phyloP scores from a whole-genome alignment of 2,888 invertebrate species.

The Protula sp. region DNA sequence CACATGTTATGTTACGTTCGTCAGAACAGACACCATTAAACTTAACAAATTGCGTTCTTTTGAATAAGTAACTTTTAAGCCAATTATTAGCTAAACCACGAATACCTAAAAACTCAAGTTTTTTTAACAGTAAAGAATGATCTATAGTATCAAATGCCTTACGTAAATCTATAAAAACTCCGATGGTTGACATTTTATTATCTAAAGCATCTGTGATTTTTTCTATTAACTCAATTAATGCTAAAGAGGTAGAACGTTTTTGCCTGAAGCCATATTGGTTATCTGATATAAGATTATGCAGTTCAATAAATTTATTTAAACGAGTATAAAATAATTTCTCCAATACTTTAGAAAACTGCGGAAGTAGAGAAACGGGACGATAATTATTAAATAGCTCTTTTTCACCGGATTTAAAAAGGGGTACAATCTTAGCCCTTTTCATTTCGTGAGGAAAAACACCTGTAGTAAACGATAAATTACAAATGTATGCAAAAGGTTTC shows the following conservation, averaged over 20 bases:
- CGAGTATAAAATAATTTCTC: neutral
- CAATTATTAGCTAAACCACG: neutral
- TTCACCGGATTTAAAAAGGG: neutral
- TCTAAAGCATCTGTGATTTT: neutral
- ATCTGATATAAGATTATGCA: neutral
- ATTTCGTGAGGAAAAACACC: neutral
- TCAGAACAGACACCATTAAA: neutral
- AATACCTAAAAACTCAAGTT: neutral
- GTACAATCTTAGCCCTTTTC: neutral
- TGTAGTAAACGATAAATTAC: neutral
- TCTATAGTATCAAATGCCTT: neutral
- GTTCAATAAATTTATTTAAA: neutral
- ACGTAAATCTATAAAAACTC: neutral
- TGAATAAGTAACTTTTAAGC: neutral
- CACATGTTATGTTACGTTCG: neutral
- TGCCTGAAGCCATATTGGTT: neutral
- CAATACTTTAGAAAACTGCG: neutral
- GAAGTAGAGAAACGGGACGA: neutral
- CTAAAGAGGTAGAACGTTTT: neutral
- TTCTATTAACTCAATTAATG: neutral
- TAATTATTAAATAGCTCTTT: neutral
- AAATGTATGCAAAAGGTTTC: neutral
- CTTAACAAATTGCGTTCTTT: neutral
- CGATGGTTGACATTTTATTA: neutral
- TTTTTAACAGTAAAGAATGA: neutral